A percentile compares a stretch with the other conserved stretches of the same genome.
Evolutionary conservation across 1,140 invertebrate species (phyloP).

Genomic region (Papilio machaon): DNA sequence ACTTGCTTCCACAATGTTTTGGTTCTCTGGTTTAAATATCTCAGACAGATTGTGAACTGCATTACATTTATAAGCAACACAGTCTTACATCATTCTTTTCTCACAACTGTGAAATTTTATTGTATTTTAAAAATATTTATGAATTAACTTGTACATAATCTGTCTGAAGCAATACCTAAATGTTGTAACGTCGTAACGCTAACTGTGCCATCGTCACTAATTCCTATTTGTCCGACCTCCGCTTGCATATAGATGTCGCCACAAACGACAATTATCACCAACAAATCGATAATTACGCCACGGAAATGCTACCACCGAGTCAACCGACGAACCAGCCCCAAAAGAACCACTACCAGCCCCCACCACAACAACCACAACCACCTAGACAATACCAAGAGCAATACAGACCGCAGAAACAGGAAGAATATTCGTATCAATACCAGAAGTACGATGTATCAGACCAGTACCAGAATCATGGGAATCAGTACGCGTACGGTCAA

Average conservation of each 20-base stretch:
- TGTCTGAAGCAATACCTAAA: slow-evolving; percentile 5
- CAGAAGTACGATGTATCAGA: slow-evolving; percentile 46
- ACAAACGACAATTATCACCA: slow-evolving; percentile 75
- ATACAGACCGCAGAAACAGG: slow-evolving; percentile 63
- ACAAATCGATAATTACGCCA: slow-evolving; percentile 76
- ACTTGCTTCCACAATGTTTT: neutral
- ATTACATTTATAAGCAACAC: neutral
- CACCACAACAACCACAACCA: slow-evolving; percentile 50
- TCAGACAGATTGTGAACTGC: slow-evolving; percentile 5
- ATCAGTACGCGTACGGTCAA: slow-evolving; percentile 74
- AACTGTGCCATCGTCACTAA: slow-evolving; percentile 21
- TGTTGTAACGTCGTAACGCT: neutral
- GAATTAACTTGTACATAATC: neutral
- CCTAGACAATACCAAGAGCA: slow-evolving; percentile 55
- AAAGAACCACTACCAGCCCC: slow-evolving; percentile 73
- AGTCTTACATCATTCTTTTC: neutral
- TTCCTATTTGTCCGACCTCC: slow-evolving; percentile 42
- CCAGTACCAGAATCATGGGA: slow-evolving; percentile 70
- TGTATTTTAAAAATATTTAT: neutral
- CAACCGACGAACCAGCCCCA: slow-evolving; percentile 68
- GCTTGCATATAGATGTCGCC: slow-evolving; percentile 60
- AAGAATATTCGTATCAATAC: slow-evolving; percentile 63
- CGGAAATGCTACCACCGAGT: slow-evolving; percentile 72
- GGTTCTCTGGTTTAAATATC: neutral
- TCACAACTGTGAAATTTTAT: neutral